These are phyloP conservation scores for Poeciliopsis occidentalis DNA, from an alignment of 2,113 vertebrate genomes.

Conservation along the genomic window DNA sequence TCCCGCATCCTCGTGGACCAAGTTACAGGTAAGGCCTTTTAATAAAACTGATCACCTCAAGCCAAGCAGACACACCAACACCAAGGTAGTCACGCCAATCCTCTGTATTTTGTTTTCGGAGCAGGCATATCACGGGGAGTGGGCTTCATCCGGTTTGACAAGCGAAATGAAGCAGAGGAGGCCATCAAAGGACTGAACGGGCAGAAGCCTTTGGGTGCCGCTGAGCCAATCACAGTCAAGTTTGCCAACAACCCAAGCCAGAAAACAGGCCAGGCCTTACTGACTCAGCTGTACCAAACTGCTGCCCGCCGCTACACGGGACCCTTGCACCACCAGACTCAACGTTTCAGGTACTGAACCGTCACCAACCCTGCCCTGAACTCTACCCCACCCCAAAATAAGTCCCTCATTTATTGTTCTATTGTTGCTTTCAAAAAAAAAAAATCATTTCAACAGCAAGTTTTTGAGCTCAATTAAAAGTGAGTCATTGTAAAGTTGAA, in stretches of 20 bases:
- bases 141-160: constrained; percentile 97
- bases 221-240: constrained; percentile 96
- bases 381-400: neutral
- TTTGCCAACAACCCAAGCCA: constrained; percentile 97
- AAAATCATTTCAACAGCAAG: constrained; percentile 29
- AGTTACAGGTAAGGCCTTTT: constrained; percentile 88
- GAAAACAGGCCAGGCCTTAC: constrained; percentile 93
- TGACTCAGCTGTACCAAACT: constrained; percentile 94
- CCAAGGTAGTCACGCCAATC: constrained; percentile 61
- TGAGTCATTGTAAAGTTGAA: constrained; percentile 23
- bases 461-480: constrained; percentile 29
- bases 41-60: constrained; percentile 23
- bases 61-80: constrained; percentile 7
- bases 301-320: constrained; percentile 91
- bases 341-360: constrained; percentile 91
- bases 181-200: constrained; percentile 96
- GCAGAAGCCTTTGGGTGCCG: constrained; percentile 91
- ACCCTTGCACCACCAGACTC: constrained; percentile 91
- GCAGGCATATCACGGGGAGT: constrained; percentile 94
- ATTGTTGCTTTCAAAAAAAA: constrained; percentile 13
- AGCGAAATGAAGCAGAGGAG: constrained; percentile 94
- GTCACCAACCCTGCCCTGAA: constrained; percentile 14
- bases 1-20: constrained; percentile 95
- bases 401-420: constrained; percentile 25
- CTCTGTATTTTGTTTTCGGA: constrained; percentile 58